A percentile compares a stretch with the other conserved stretches of the same genome.
Conservation (phyloP, 2,113 vertebrate genomes). For the Catharus fuscescens region DNA sequence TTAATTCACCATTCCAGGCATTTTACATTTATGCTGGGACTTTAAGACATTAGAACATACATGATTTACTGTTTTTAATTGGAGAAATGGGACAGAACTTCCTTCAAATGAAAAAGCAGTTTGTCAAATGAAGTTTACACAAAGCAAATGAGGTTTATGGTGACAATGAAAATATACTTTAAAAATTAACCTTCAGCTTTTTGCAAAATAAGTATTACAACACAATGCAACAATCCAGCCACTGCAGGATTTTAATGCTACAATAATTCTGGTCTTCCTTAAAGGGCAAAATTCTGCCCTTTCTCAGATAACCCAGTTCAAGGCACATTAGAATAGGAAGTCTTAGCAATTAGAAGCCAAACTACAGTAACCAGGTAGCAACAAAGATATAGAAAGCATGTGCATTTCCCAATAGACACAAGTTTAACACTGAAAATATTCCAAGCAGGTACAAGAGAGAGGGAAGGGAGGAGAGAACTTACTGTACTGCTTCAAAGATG, state of each 20-base stretch:
- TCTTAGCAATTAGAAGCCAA: not conserved
- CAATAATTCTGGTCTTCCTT: slow-evolving; percentile 1
- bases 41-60: not conserved
- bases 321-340: not conserved
- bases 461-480: not conserved
- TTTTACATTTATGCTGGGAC: not conserved
- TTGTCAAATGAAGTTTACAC: slow-evolving; percentile 8
- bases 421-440: slow-evolving; percentile 45
- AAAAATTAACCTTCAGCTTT: not conserved
- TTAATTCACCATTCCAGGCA: not conserved
- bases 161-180: not conserved
- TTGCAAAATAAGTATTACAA: not conserved
- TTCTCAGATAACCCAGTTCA: not conserved
- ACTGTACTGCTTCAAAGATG: slow-evolving; percentile 49
- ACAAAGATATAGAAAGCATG: not conserved
- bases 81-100: not conserved
- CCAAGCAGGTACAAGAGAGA: slow-evolving; percentile 9
- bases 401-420: not conserved
- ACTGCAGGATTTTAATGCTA: slow-evolving; percentile 52
- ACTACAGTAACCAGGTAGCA: not conserved
- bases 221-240: slow-evolving; percentile 5
- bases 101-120: slow-evolving; percentile 33
- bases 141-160: not conserved
- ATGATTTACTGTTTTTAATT: not conserved
- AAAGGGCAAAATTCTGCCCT: slow-evolving; percentile 3